These are phyloP conservation scores for Karalla daura DNA, from an alignment of 2,797 vertebrate species.

Conservation along the genomic window DNA sequence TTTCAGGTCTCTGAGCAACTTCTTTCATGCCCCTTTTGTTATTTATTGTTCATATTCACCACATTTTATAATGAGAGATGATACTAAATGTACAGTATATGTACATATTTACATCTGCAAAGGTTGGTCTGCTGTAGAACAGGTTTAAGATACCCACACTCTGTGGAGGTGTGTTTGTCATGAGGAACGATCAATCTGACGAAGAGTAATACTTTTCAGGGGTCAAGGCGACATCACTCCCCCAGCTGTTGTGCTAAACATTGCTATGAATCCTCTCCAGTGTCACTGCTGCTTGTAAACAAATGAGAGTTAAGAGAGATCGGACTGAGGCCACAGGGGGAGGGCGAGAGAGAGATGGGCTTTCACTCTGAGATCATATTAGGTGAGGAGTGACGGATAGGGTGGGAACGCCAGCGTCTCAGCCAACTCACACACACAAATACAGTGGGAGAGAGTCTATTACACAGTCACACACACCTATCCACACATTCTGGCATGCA, in stretches of 20 bases:
- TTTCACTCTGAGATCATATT: constrained; percentile 31
- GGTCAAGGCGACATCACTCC: constrained; percentile 26
- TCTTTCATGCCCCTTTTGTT: too few relatives aligned
- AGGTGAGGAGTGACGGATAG: constrained; percentile 38
- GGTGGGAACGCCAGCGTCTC: constrained; percentile 9
- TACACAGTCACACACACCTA: background rate
- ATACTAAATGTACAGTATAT: too few relatives aligned
- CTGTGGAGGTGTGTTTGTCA: constrained; percentile 13
- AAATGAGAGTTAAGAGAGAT: constrained; percentile 8
- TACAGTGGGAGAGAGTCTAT: background rate
- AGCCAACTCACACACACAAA: constrained; percentile 1
- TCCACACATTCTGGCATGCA: constrained; percentile 3
- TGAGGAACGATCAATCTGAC: constrained; percentile 16
- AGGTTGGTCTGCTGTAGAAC: background rate
- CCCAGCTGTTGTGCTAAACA: constrained; percentile 15
- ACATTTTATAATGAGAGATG: too few relatives aligned
- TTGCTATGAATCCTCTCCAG: background rate
- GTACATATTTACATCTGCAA: background rate
- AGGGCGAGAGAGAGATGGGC: constrained; percentile 2
- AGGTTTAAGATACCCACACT: constrained; percentile 32
- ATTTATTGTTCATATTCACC: background rate
- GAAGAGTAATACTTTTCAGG: constrained; percentile 22
- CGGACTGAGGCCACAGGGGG: background rate
- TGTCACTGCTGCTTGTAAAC: background rate
- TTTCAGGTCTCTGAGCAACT: background rate